phyloP scores from a whole-genome alignment of 2,888 invertebrate genomes.

The Orthosia gothica region DNA sequence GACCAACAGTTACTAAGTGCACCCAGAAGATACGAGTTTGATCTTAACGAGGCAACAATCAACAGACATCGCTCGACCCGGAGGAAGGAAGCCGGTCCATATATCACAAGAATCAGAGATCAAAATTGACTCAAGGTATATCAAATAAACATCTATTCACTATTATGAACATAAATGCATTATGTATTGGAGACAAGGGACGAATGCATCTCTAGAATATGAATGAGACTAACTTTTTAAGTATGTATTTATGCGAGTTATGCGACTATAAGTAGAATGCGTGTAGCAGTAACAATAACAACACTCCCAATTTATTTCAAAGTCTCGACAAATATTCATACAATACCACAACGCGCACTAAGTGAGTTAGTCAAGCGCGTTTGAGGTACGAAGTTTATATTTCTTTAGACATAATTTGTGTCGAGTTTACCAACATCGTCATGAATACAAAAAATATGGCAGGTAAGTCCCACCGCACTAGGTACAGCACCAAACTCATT shows the following conservation, averaged over 20 bases:
- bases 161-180: slow-evolving; percentile 75
- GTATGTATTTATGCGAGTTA: slow-evolving; percentile 64
- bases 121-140: slow-evolving; percentile 86
- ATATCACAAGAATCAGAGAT: slow-evolving; percentile 72
- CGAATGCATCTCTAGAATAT: slow-evolving; percentile 74
- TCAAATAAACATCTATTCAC: slow-evolving; percentile 70
- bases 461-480: slow-evolving; percentile 29
- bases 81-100: slow-evolving; percentile 60
- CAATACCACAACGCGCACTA: slow-evolving; percentile 23
- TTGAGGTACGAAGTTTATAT: slow-evolving; percentile 48
- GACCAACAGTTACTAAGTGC: slow-evolving; percentile 62
- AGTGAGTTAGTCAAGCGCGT: slow-evolving; percentile 39
- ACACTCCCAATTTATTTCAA: slow-evolving; percentile 38
- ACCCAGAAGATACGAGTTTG: slow-evolving; percentile 36
- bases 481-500: slow-evolving; percentile 22
- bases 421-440: slow-evolving; percentile 59
- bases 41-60: slow-evolving; percentile 41
- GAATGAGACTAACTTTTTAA: slow-evolving; percentile 49
- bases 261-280: slow-evolving; percentile 33
- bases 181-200: slow-evolving; percentile 76
- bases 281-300: slow-evolving; percentile 37
- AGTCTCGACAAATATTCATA: slow-evolving; percentile 27
- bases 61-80: slow-evolving; percentile 15
- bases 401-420: slow-evolving; percentile 54
- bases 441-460: slow-evolving; percentile 57